Percentiles rank a stretch among this genome's conserved stretches.
These are phyloP conservation scores for Leucania comma DNA, from an alignment of 2,888 invertebrate genomes.

Conservation along the genomic window DNA sequence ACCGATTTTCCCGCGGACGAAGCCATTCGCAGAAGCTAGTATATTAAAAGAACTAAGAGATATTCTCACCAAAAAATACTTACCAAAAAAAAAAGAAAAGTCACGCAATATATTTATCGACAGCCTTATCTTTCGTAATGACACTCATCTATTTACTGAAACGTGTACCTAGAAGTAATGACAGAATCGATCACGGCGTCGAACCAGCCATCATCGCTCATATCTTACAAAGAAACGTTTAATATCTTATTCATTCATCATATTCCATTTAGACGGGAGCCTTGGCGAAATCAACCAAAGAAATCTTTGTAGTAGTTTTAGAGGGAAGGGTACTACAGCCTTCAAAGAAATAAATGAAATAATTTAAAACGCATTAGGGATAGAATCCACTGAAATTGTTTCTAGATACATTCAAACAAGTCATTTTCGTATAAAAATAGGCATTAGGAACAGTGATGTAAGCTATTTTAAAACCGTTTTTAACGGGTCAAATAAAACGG, in stretches of 20 bases:
- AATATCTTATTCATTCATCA: conserved; percentile 51
- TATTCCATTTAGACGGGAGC: conserved; percentile 34
- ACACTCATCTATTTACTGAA: conserved; percentile 41
- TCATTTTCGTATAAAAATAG: conserved; percentile 1
- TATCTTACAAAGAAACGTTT: conserved; percentile 50
- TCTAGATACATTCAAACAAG: not conserved
- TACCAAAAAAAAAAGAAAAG: conserved; percentile 12
- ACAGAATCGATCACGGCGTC: conserved; percentile 54
- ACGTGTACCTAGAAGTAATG: conserved; percentile 44
- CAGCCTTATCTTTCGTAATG: conserved; percentile 33
- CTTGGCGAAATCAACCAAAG: conserved; percentile 14
- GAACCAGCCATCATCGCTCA: conserved; percentile 48
- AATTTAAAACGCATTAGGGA: conserved; percentile 39
- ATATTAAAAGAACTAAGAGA: not conserved
- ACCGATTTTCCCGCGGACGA: too few species aligned
- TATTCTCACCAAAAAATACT: not conserved
- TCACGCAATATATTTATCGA: conserved; percentile 35
- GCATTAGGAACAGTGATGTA: not conserved
- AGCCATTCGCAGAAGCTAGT: too few species aligned
- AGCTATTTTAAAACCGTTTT: not conserved
- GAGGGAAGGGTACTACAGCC: not conserved
- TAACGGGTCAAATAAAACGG: conserved; percentile 18
- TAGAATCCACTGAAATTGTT: conserved; percentile 4
- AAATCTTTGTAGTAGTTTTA: conserved; percentile 5
- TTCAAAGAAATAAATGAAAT: conserved; percentile 17